These are phyloP conservation scores for Drosophila parabipectinata DNA, from an alignment of 1,140 invertebrate species.

Conservation along the genomic window DNA sequence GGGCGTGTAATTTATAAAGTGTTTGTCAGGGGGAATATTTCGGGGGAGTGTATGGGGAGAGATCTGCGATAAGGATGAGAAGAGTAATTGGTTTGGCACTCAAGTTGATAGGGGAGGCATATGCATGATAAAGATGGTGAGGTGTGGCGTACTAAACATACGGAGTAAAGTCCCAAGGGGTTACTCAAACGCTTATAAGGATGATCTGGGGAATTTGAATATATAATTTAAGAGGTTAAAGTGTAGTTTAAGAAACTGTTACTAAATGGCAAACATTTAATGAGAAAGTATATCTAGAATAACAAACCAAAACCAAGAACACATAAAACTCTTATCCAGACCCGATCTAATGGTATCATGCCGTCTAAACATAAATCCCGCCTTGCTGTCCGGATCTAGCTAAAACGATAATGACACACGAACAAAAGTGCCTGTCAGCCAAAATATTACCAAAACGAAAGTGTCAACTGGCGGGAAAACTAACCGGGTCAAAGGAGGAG, in stretches of 20 bases:
- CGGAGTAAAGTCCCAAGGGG: constrained; percentile 17
- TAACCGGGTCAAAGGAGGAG: constrained; percentile 43
- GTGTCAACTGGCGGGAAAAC: constrained; percentile 53
- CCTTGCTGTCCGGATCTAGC: constrained; percentile 21
- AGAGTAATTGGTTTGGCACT: constrained; percentile 48
- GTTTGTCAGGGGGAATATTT: constrained; percentile 32
- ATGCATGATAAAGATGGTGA: constrained; percentile 19
- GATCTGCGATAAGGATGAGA: constrained; percentile 45
- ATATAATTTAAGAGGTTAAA: not conserved
- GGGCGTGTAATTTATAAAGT: constrained; percentile 64
- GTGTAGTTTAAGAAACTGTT: no score
- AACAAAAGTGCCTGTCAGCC: constrained; percentile 73
- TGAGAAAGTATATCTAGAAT: not conserved
- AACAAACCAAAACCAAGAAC: constrained; percentile 2
- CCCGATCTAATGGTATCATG: constrained; percentile 37
- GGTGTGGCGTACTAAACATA: constrained; percentile 13
- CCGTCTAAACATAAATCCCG: constrained; percentile 61
- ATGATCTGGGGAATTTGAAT: constrained; percentile 20
- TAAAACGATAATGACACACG: constrained; percentile 72
- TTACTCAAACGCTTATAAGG: constrained; percentile 18
- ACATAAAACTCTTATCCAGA: constrained; percentile 25
- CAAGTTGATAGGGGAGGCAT: constrained; percentile 33
- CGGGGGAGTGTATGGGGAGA: constrained; percentile 7
- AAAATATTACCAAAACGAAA: constrained; percentile 53
- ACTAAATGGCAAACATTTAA: not conserved